These are phyloP conservation scores for Nomada hirtipes DNA, from an alignment of 2,888 invertebrate genomes.

Conservation along the genomic window DNA sequence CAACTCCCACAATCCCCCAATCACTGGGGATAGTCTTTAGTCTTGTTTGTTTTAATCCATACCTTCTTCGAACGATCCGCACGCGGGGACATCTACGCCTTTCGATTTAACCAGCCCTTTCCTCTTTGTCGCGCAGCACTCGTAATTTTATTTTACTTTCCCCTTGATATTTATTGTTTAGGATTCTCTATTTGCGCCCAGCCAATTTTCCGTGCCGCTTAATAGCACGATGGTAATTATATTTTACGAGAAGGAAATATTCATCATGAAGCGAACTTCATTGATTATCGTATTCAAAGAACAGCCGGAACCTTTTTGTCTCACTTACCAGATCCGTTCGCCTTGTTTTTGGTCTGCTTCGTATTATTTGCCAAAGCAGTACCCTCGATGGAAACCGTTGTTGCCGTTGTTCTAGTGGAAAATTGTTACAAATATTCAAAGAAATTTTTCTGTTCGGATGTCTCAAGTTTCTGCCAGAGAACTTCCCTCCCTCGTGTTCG, in stretches of 20 bases:
- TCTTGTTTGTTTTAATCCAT: slow-evolving; percentile 5
- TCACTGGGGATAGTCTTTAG: slow-evolving; percentile 29
- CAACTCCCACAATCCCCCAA: slow-evolving; percentile 63
- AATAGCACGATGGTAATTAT: slow-evolving; percentile 14
- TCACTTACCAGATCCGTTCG: not conserved
- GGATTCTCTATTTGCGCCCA: not conserved
- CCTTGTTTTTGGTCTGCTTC: not conserved
- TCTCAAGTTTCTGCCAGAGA: not conserved
- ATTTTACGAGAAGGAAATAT: not conserved
- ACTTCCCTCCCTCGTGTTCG: slow-evolving; percentile 2
- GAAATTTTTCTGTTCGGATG: slow-evolving; percentile 29
- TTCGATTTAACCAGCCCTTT: not conserved
- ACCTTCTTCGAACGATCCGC: not conserved
- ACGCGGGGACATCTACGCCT: not conserved
- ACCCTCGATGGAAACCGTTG: not conserved
- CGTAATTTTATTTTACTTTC: not conserved
- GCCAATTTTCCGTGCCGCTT: not conserved
- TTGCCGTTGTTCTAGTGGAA: not conserved
- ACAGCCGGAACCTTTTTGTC: not conserved
- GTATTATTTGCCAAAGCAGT: slow-evolving; percentile 20
- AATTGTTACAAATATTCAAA: slow-evolving; percentile 33
- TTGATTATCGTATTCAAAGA: slow-evolving; percentile 22
- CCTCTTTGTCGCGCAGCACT: not conserved
- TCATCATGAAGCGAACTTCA: slow-evolving; percentile 7
- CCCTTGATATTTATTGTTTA: not conserved